phyloP scores from a whole-genome alignment of 2,888 invertebrate genomes.

The Polietes domitor region DNA sequence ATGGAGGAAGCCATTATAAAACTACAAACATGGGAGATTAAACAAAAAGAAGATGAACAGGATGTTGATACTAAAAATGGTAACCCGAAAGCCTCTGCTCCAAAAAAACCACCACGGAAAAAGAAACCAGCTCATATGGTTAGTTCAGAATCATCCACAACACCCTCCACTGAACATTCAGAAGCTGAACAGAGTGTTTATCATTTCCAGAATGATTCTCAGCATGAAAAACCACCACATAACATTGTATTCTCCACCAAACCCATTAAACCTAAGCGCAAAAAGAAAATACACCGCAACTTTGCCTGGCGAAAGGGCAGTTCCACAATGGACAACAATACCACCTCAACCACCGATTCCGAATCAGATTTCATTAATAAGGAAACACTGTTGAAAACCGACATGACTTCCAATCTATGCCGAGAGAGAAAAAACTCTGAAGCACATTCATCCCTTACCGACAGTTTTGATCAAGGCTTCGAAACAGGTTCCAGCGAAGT shows the following conservation, averaged over 20 bases:
- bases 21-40: conserved; percentile 66
- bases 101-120: conserved; percentile 21
- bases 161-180: conserved; percentile 71
- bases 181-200: conserved; percentile 73
- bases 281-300: conserved; percentile 76
- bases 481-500: conserved; percentile 77
- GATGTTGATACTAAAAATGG: too few relatives aligned
- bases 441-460: conserved; percentile 54
- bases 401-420: conserved; percentile 61
- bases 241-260: background rate
- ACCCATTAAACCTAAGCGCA: conserved; percentile 73
- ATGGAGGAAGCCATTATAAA: conserved; percentile 76
- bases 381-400: conserved; percentile 69
- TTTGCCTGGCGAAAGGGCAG: conserved; percentile 77
- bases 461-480: conserved; percentile 77
- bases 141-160: conserved; percentile 35
- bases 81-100: too few relatives aligned
- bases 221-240: conserved; percentile 64
- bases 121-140: conserved; percentile 39
- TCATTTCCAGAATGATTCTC: conserved; percentile 73
- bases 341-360: conserved; percentile 73
- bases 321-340: conserved; percentile 71
- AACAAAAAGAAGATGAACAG: conserved; percentile 58
- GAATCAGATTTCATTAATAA: conserved; percentile 72
- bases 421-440: conserved; percentile 28